phyloP scores from a whole-genome alignment of 30 jellyfish, hydroid and myxozoan species.

The Nemopilema nomurai region DNA sequence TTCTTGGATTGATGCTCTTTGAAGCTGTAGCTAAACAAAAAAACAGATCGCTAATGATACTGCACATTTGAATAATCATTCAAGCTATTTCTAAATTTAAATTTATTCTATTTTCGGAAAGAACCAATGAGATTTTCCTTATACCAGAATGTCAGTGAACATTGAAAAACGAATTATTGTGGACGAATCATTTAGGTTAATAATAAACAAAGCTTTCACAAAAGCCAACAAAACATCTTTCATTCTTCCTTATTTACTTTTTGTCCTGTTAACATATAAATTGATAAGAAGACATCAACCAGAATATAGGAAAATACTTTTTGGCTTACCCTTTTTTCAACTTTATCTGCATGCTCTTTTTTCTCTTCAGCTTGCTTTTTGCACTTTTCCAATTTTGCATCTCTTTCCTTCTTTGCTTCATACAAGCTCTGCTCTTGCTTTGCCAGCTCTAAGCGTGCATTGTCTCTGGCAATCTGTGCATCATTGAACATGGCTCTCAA shows the following conservation, averaged over 20 bases:
- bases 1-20: slow-evolving; percentile 88
- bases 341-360: slow-evolving; percentile 97
- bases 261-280: no score
- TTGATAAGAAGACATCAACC: no score
- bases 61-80: no score
- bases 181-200: no score
- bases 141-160: no score
- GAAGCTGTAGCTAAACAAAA: slow-evolving; percentile 56
- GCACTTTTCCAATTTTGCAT: slow-evolving; percentile 84
- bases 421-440: slow-evolving; percentile 89
- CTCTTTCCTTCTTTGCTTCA: slow-evolving; percentile 94
- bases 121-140: no score
- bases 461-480: slow-evolving; percentile 96
- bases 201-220: background rate
- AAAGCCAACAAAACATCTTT: background rate
- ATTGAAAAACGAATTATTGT: no score
- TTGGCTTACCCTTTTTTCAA: slow-evolving; percentile 89
- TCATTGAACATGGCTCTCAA: slow-evolving; percentile 89
- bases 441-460: slow-evolving; percentile 85
- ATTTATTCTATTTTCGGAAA: no score
- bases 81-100: no score
- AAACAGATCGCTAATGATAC: background rate
- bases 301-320: no score
- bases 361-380: slow-evolving; percentile 98
- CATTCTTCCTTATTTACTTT: no score